Base-by-base conservation (phyloP, 2,113 vertebrate species). In the Epinephelus lanceolatus region DNA sequence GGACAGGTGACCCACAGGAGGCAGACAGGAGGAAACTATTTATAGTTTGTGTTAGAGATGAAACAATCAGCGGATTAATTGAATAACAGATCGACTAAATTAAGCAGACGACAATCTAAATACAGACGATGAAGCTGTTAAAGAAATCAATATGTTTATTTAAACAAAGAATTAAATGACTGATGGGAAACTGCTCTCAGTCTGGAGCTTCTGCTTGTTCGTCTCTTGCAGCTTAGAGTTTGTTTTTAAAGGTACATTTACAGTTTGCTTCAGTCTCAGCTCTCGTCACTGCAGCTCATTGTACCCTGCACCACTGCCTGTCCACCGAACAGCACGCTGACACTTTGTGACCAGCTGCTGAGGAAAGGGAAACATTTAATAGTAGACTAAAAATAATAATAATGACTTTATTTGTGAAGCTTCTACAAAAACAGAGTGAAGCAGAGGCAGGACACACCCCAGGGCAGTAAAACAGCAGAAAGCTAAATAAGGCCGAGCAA, bases 11-110 rank as follows among this genome's bases (percentile, higher is more conserved):
- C 19, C 49, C 11, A 61, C 37, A 25, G 23, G 30, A 18, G 47
- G 40, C 21, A 68, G 81, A 72, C 55, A 1, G 74, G 14, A n/a
- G 63, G 17, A 65, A 73, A 53, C 9, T 17, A 56, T 23, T 72
- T 11, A 55, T 62, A 18, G 56, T 74, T 63, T 61, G 40, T 52
- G 51, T 14, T 40, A 23, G 59, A 11, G 37, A 27, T 37, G 13
- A 59, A 59, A 21, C 8, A 71, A 47, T 52, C 4, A 23, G 11
- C 37, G 6, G 21, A 33, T n/a, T 15, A 21, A n/a, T 5, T 23
- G 27, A 52, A 12, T 0, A 18, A 8, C 10, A 13, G 37, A 66
- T 8, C 15, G 40, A 42, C 6, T n/a, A 40, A 72, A 56, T 27
- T 23, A 57, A 23, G 5, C 21, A 45, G 33, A 45, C 19, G 21